Evolutionary conservation across 2,113 vertebrate genomes (phyloP), one percentile per base, ranked within the genome.

Genomic region (Neodon shergylaensis): DNA sequence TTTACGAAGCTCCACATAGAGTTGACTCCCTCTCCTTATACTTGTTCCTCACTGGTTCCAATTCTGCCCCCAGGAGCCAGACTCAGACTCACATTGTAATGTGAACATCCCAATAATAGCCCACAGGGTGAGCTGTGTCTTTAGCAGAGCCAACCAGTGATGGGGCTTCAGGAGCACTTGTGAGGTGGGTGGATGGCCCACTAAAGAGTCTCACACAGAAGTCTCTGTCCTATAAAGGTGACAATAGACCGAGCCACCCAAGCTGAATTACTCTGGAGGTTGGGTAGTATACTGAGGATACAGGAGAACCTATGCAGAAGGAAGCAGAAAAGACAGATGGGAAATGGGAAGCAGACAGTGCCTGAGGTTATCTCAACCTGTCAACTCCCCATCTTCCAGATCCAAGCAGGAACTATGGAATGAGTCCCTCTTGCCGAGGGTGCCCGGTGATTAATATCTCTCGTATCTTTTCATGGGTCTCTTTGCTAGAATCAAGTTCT

Each of bases 401-500:
- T 89, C 22, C 54, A 52, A 84, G 78, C 7, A 58, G 85, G 2
- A 19, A 17, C 78, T 84, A 1, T 31, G 21, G 42, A 5, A 22
- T 65, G 77, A 88, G 11, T 88, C n/a, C 12, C 1, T 87, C 39
- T 31, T 91, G 28, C 26, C 65, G 11, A 74, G 28, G 28, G 33
- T 85, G 16, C 90, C 26, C 24, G 22, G 28, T 49, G 26, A 66
- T 42, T 66, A 52, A 65, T 42, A 76, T 36, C 16, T 36, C 47
- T n/a, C 44, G 19, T 58, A 58, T 58, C 19, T 58, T 58, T 85
- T 74, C 68, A n/a, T 88, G 58, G 26, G 11, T 78, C 49, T 86
- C 70, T 91, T 73, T 49, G 21, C 83, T 89, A 94, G 65, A 66
- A 94, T 24, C n/a, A 91, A 39, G 13, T 39, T 93, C 93, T 94